Base-by-base conservation (phyloP, 2,888 invertebrate genomes). In the Hipparchia sbordonii region DNA sequence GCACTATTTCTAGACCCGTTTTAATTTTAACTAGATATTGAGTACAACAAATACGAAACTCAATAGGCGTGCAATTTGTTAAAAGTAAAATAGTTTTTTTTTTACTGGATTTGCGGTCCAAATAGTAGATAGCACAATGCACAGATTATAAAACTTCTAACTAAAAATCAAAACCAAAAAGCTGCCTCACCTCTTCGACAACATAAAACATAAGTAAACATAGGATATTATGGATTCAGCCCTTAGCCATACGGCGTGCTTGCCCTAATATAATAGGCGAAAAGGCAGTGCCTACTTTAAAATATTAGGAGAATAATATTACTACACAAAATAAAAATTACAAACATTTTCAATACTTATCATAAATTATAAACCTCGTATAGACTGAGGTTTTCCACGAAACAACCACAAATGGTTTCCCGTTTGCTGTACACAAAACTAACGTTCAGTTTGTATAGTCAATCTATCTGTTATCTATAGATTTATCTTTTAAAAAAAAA, bases 181-280 rank as follows among this genome's bases (percentile, higher is more conserved):
- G 79, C 81, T 82, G 84, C 85, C 84, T 79, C 81, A 9, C 48
- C 39, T 52, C 79, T 80, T 79, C 80, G 83, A 85, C 88, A 84
- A 85, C 79, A 69, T 33, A 68, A 67, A 61, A 69, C 39, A 23
- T 45, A 45, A 76, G 79, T 74, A 56, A 75, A 75, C 79, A 85
- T 85, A 56, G 82, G 79, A 67, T 54, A 57, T 61, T 81, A 81
- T 74, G 74, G 77, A 78, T 81, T 77, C 77, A 82, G 67, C 62
- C 67, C 54, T 57, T 60, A 70, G 33, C 23, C 23, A 23, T 23
- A 9, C 23, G 68, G 68, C 68, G 59, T n/a, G 60, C 57, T 46
- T 57, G 46, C 67, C 56, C 51, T 23, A 23, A 56, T 67, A 6
- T 66, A 9, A 54, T 23, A 56, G 54, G 54, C 56, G n/a, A 45